Base-by-base conservation (phyloP, 2,888 invertebrate species). In the Eupithecia subumbrata region DNA sequence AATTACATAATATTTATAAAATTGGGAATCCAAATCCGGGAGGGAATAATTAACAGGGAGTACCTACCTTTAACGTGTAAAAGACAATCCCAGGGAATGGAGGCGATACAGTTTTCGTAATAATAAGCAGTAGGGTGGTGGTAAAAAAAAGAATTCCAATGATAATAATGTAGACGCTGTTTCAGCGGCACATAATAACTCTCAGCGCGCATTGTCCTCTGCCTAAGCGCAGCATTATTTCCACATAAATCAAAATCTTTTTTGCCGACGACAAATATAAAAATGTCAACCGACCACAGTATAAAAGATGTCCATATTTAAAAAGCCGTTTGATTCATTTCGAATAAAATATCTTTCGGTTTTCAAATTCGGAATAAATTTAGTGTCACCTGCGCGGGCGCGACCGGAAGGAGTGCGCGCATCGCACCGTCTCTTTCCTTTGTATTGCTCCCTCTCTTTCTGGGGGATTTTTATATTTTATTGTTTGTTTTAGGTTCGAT, bases 351-450 rank as follows among this genome's bases (percentile, higher is more conserved):
- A 93, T 93, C 89, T 90, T 91, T 93, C 92, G 94, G 90, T 93
- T 94, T 94, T 95, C 92, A 94, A 94, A 94, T 94, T 94, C 92
- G 88, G 94, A 94, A 95, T 95, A 94, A 94, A 94, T 95, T 95
- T 92, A 83, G 89, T 94, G 94, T 95, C 94, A 95, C 94, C 94
- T 95, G 94, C 94, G 91, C 88, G 87, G 81, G 88, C 87, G 91
- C 91, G 88, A 90, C 94, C 94, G 94, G 94, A 95, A 95, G 93
- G 92, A 93, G 88, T 88, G 86, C 85, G 82, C 79, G 79, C 80
- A 76, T 80, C 48, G 73, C 56, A 80, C 78, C 74, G 70, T 87
- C 87, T 85, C 79, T 40, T 34, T 80, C 69, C 68, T 34, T 74
- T 71, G 81, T 82, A 82, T 79, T 78, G 82, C 76, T 79, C 72